Evolutionary conservation across 2,113 vertebrate genomes (phyloP), one percentile per base, ranked within the genome.

Genomic region (Sander lucioperca): DNA sequence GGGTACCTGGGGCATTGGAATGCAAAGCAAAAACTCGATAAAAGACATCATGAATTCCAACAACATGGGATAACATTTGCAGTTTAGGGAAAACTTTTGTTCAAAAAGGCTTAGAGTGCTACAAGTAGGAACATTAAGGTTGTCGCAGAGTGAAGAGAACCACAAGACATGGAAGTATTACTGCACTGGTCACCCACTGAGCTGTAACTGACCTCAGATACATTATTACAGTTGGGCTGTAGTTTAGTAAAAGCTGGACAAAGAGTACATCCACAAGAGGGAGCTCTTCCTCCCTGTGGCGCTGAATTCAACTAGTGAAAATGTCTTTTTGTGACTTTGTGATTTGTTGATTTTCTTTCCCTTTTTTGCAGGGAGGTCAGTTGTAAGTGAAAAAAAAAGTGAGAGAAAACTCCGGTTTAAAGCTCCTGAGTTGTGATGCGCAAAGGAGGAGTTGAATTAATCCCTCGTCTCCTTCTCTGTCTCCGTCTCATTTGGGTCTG

Each of bases 221-320:
- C 45, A 33, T 54, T 25, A 15, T n/a, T 18, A 27, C 51, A 39
- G 16, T 51, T 50, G 53, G 36, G 25, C 30, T 21, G 30, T 16
- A 18, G 14, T 61, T 56, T 58, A 15, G 47, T 11, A 21, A 50
- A n/a, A 43, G 27, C 4, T 36, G 47, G 23, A 43, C 53, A 45
- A 30, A 58, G 36, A 18, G 50, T n/a, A n/a, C 9, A 13, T 5
- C 83, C 86, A 88, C 78, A 86, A 82, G 85, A 84, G 85, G 75
- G 86, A 57, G 79, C 81, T 76, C 62, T 5, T 65, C 47, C 13
- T 70, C 6, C 50, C 54, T 53, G 13, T 57, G 12, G 12, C 25
- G 66, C 12, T 33, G 15, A 64, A 58, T 66, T 82, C 51, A 73
- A 54, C 30, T 16, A 6, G 45, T 59, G 25, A 57, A 25, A 81